Conservation (phyloP, 2,113 vertebrate species). For the Heptranchias perlo region DNA sequence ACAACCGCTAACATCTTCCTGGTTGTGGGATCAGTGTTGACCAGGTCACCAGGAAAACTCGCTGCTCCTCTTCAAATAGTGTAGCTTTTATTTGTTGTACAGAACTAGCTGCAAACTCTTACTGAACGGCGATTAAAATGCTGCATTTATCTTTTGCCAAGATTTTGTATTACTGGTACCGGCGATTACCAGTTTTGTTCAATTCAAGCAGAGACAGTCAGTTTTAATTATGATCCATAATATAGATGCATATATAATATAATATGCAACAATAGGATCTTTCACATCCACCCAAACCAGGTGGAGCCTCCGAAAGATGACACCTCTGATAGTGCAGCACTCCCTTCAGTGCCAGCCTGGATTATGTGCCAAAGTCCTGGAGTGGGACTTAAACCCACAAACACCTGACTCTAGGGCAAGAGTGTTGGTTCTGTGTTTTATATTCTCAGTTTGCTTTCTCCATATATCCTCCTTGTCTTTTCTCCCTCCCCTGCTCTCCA, state of each 20-base stretch:
- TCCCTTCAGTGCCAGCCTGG: not conserved
- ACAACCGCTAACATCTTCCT: no score
- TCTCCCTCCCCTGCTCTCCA: not conserved
- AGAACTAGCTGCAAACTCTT: no score
- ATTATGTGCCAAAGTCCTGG: not conserved
- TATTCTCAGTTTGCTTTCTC: not conserved
- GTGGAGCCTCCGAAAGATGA: not conserved
- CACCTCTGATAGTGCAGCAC: not conserved
- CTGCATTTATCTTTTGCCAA: not conserved
- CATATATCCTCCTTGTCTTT: not conserved
- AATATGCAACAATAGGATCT: not conserved
- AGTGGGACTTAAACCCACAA: no score
- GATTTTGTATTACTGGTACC: not conserved
- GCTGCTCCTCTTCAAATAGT: not conserved
- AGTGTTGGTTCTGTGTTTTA: not conserved
- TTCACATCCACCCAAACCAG: not conserved
- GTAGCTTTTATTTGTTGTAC: not conserved
- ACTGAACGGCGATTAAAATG: no score
- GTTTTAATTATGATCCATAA: not conserved
- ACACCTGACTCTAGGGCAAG: not conserved
- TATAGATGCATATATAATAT: no score
- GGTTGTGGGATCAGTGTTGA: not conserved
- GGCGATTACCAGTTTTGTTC: not conserved
- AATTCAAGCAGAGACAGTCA: not conserved
- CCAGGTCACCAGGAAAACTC: not conserved